Base-by-base conservation (phyloP, 1,140 invertebrate species). In the Aphaenogaster rudis region DNA sequence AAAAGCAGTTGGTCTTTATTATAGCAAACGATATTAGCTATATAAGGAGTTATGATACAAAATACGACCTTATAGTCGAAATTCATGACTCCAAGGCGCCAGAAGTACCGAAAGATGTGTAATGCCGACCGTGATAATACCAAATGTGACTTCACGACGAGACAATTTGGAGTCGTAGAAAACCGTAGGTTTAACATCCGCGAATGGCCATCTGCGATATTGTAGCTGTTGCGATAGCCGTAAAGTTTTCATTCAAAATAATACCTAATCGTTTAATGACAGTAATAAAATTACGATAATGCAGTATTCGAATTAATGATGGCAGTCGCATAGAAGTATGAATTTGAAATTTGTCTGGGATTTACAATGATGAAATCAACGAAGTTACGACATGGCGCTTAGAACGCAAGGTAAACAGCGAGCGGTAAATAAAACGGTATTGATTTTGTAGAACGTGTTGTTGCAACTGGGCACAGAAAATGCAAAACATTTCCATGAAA, bases 391-490 rank as follows among this genome's bases (percentile, higher is more conserved):
- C 13, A 11, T n/a, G 21, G 28, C 28, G 36, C 69, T 82, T 61
- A 81, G 57, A 61, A 36, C 39, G 54, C 21, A 84, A 39, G 1
- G 8, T 17, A 84, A 61, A 84, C 33, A 76, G 36, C 69, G 33
- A 61, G 7, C 42, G n/a, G 66, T 33, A 57, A 76, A 76, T 33
- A 84, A 39, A 50, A 17, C 4, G 13, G 3, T 76, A 76, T 76
- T 74, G 80, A 76, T 76, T 84, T 76, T 74, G 17, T 7, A 21
- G 42, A 6, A 61, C n/a, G 45, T 61, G 57, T 76, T 61, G 80
- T 74, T 63, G 42, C 28, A 74, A 7, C 48, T 15, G 9, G 5
- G 42, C 28, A 9, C 9, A 28, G 33, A 8, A 81, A 71, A 81
- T 81, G 39, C 28, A 72, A 63, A 54, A 76, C 28, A 74, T 84